Evolutionary conservation across 2,113 vertebrate species (phyloP).

Genomic region (Rousettus leschenaultii): DNA sequence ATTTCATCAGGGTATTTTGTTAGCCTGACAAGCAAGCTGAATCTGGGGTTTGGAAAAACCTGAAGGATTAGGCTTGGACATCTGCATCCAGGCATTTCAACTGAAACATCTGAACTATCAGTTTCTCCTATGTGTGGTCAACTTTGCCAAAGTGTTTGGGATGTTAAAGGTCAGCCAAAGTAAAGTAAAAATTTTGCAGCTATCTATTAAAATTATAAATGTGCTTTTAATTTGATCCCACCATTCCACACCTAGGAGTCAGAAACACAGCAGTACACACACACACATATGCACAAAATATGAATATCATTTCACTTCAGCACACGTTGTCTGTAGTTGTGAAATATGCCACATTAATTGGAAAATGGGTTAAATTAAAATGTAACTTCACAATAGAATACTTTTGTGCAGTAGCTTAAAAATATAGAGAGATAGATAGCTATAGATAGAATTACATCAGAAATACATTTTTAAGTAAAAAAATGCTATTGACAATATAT

Average conservation of each 20-base stretch:
- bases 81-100: neutral
- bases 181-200: neutral
- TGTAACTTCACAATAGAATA: neutral
- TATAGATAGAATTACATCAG: neutral
- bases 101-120: neutral
- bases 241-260: neutral
- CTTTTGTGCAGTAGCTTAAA: neutral
- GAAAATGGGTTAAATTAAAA: neutral
- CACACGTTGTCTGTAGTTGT: neutral
- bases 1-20: neutral
- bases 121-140: neutral
- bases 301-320: neutral
- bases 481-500: neutral
- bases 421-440: neutral
- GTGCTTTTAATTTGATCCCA: neutral
- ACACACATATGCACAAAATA: neutral
- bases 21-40: neutral
- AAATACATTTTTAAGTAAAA: conserved; percentile 6
- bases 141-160: neutral
- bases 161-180: neutral
- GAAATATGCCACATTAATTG: neutral
- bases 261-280: neutral
- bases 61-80: neutral
- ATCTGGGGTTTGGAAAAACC: neutral
- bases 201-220: neutral